Base-by-base conservation (phyloP, 2,113 vertebrate species). In the Gorsachius goisagi region DNA sequence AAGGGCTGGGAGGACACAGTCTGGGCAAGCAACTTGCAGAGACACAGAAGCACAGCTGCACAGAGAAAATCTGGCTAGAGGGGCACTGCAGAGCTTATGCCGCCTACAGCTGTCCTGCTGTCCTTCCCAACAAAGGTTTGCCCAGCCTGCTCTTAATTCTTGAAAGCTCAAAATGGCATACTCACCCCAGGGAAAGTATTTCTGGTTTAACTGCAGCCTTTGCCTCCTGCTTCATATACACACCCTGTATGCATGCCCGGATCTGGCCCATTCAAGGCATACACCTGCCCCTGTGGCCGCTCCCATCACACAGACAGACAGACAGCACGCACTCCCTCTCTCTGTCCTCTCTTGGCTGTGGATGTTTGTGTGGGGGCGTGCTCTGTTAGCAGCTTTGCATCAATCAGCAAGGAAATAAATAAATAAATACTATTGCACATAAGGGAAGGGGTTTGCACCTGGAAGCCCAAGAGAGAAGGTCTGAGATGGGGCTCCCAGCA, bases 351-450 rank as follows among this genome's bases (percentile, higher is more conserved):
- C 37, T 27, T 1, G 1, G 49, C 30, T 33, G 68, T 1, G 7
- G 76, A 0, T 3, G 18, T 9, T 6, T 1, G 8, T 11, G 71
- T n/a, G 37, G 68, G 78, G 85, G 27, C 39, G 33, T 19, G 78
- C 71, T 75, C 66, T 37, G 41, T 24, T 74, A 95, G 93, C 96
- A 96, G 93, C 95, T 92, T 94, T 76, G 86, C 86, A 35, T 75
- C 90, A 53, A 75, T 86, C 92, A 96, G 79, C 56, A 21, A 90
- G 73, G 67, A 55, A 94, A 97, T 97, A 95, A 95, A 97, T 97
- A 97, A 97, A 97, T 96, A 97, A 97, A 95, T 97, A 94, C 1
- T 12, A 87, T 84, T 96, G 95, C 94, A 92, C 66, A 15, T 27
- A 32, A 50, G 45, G 73, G 73, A 58, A 60, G 53, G 69, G 41